Evolutionary conservation across 2,113 vertebrate genomes (phyloP).

Genomic region (Entomyzon cyanotis): DNA sequence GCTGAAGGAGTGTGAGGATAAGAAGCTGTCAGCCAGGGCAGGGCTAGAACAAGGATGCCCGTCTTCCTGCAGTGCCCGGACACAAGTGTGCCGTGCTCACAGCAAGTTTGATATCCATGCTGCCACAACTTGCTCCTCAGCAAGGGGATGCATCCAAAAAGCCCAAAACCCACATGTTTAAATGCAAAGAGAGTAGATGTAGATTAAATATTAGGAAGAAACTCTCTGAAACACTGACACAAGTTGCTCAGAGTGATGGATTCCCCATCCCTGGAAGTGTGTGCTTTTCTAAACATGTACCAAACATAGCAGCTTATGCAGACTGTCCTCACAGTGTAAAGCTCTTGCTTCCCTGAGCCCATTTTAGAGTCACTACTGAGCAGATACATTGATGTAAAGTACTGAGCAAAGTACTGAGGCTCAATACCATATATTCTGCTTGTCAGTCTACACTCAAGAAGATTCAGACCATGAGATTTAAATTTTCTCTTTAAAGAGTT

Average conservation of each 20-base stretch:
- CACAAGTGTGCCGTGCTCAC: neutral
- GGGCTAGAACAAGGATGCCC: neutral
- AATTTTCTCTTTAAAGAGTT: neutral
- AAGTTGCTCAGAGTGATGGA: neutral
- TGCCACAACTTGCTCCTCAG: neutral
- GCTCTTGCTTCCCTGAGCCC: neutral
- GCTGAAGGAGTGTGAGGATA: neutral
- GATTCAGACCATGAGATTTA: neutral
- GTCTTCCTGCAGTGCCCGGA: neutral
- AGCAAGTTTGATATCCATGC: accelerated
- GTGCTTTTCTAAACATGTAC: neutral
- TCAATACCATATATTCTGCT: neutral
- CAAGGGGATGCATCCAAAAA: neutral
- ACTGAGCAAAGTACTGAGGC: neutral
- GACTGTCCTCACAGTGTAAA: accelerated
- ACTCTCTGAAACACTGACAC: neutral
- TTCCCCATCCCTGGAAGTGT: neutral
- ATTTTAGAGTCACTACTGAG: neutral
- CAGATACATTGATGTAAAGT: neutral
- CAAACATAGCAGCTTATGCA: accelerated
- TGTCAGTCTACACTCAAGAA: neutral
- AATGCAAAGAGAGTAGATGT: neutral
- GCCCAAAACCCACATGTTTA: no score
- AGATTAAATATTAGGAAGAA: neutral
- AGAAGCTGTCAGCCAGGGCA: neutral